Evolutionary conservation across 2,113 vertebrate genomes (phyloP).

Genomic region (Mus spicilegus): DNA sequence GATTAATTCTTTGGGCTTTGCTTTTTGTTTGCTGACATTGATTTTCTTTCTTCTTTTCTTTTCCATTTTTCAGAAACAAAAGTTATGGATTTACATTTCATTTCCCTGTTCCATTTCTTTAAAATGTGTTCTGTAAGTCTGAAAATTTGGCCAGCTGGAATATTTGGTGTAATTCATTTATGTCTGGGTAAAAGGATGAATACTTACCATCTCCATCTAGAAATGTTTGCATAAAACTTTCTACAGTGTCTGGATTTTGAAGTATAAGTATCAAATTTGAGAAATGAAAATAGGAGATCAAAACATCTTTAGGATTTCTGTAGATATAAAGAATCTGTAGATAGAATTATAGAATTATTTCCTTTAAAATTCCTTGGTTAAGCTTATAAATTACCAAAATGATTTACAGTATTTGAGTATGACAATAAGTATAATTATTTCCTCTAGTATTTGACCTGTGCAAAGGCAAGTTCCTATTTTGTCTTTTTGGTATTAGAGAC

Average conservation of each 20-base stretch:
- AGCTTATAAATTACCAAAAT: neutral
- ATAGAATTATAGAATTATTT: neutral
- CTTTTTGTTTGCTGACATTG: neutral
- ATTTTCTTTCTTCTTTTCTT: neutral
- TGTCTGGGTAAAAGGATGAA: neutral
- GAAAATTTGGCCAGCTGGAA: neutral
- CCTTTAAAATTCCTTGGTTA: neutral
- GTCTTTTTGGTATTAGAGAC: neutral
- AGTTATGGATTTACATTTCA: neutral
- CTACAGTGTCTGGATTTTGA: neutral
- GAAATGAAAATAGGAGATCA: constrained; percentile 53
- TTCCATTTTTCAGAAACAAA: neutral
- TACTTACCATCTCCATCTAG: constrained; percentile 65
- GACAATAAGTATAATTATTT: neutral
- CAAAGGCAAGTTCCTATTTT: neutral
- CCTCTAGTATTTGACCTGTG: neutral
- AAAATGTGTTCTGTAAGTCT: neutral
- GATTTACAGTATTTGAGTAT: neutral
- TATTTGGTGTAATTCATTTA: neutral
- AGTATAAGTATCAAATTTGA: fast-evolving
- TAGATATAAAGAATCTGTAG: constrained; percentile 59
- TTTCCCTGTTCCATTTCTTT: too few relatives aligned
- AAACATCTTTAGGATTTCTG: constrained; percentile 71
- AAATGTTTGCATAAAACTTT: neutral
- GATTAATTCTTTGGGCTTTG: neutral